These are phyloP conservation scores for Cheirogaleus major DNA, from an alignment of 2,797 vertebrate genomes.

Conservation along the genomic window DNA sequence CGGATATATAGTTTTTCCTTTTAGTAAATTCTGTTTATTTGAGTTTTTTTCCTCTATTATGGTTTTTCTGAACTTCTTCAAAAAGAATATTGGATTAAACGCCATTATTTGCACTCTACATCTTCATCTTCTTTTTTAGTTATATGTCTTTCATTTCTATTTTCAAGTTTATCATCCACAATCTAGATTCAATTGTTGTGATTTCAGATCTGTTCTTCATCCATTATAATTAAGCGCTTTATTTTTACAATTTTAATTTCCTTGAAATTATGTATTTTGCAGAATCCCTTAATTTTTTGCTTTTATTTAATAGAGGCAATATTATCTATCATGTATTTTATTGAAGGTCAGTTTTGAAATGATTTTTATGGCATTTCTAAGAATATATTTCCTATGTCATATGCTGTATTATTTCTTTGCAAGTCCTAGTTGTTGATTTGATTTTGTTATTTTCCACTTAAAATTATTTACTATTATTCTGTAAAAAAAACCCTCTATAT, in stretches of 20 bases:
- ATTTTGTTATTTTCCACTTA: neutral
- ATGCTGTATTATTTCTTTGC: neutral
- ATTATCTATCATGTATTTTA: neutral
- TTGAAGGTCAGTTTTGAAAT: neutral
- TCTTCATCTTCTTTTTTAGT: neutral
- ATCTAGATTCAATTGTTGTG: neutral
- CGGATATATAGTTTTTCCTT: neutral
- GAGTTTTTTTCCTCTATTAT: neutral
- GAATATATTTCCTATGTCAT: neutral
- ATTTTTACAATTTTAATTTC: neutral
- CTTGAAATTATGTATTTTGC: neutral
- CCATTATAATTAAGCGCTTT: neutral
- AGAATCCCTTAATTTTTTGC: neutral
- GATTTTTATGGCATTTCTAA: neutral
- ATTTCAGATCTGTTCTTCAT: neutral
- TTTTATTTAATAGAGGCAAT: neutral
- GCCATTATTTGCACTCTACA: neutral
- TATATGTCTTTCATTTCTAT: neutral
- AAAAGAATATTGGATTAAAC: neutral
- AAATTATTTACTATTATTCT: neutral
- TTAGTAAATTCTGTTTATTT: neutral
- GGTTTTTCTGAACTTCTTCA: neutral
- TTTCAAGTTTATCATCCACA: conserved; percentile 7
- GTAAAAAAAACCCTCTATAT: neutral
- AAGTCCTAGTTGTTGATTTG: neutral